Conservation (phyloP, 2,797 vertebrate species). For the Denticeps clupeoides region DNA sequence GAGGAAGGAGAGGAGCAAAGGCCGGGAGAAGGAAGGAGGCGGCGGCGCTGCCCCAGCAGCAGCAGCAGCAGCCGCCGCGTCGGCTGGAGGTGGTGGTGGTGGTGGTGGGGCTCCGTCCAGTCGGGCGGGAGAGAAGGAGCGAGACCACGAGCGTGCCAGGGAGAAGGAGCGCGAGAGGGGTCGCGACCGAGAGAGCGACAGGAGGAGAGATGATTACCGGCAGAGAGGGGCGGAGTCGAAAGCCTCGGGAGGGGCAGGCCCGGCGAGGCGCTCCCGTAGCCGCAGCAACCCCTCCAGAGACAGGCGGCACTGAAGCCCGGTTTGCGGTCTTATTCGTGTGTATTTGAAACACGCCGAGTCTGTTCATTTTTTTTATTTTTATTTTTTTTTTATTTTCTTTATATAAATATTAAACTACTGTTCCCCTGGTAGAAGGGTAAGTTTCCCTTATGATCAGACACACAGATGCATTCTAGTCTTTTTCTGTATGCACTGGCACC, state of each 20-base stretch:
- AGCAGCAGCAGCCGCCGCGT: slow-evolving; percentile 30
- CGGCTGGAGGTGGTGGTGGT: slow-evolving; percentile 46
- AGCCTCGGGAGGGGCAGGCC: slow-evolving; percentile 35
- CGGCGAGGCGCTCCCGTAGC: slow-evolving; percentile 65
- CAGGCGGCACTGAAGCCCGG: slow-evolving; percentile 58
- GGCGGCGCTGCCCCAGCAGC: slow-evolving; percentile 41
- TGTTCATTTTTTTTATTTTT: slow-evolving; percentile 1
- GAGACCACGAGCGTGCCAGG: slow-evolving; percentile 30
- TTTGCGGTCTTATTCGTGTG: slow-evolving; percentile 21
- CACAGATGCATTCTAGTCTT: neutral
- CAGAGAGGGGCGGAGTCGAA: slow-evolving; percentile 45
- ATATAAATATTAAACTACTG: no score
- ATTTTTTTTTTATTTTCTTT: neutral
- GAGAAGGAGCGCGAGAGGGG: slow-evolving; percentile 50
- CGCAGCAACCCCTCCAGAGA: slow-evolving; percentile 74
- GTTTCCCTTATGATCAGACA: slow-evolving; percentile 5
- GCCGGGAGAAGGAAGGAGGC: slow-evolving; percentile 55
- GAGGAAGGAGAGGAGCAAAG: slow-evolving; percentile 51
- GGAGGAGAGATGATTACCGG: slow-evolving; percentile 51
- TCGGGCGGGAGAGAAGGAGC: slow-evolving; percentile 30
- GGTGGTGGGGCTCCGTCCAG: slow-evolving; percentile 34
- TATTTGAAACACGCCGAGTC: slow-evolving; percentile 1
- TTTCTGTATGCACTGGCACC: slow-evolving; percentile 3
- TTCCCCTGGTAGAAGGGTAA: no score
- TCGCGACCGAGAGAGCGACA: slow-evolving; percentile 45